Evolutionary conservation across 2,113 vertebrate genomes (phyloP), one percentile per base, ranked within the genome.

Genomic region (Brevimyrus niger): DNA sequence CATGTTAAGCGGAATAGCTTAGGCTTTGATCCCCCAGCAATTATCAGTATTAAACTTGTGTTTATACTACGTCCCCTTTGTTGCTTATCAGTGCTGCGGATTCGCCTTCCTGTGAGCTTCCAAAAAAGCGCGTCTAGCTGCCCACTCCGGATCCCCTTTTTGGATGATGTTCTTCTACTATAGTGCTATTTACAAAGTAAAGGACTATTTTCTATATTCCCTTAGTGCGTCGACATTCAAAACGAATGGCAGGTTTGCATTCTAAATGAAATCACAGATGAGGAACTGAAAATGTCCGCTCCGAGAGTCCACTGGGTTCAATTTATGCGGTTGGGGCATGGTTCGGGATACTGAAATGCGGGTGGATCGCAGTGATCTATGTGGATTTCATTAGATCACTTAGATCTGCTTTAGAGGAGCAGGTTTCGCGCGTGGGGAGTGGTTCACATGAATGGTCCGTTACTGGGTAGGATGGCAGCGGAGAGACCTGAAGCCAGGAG

Each of bases 361-460:
- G 27, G 86, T 55, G 48, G 86, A 87, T 87, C 42, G 17, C 51
- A 31, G 31, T 53, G 19, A 87, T 55, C 86, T 31, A 21, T 86
- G 83, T 44, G 11, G 83, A 86, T 50, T 86, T 86, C 46, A 50
- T 86, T 86, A 86, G 83, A 47, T 48, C 83, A 47, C 10, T 86
- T 86, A 15, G 44, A 27, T 86, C n/a, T 15, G 83, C 44, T 86
- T 86, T 46, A 9, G 21, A 86, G 11, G 10, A 48, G 23, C 23
- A 27, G 46, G 83, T 27, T 50, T 48, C 69, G 7, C 31, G 2
- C 38, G 69, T 80, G 73, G 15, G 35, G 35, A 80, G 13, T 2
- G 13, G 35, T 80, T 42, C 2, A 38, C 7, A 80, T 42, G 73
- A 80, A 76, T 76, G 13, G 3, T 69, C 10, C n/a, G 3, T 69